These are phyloP conservation scores for Cephus spinipes DNA, from an alignment of 2,888 invertebrate species.

Conservation along the genomic window DNA sequence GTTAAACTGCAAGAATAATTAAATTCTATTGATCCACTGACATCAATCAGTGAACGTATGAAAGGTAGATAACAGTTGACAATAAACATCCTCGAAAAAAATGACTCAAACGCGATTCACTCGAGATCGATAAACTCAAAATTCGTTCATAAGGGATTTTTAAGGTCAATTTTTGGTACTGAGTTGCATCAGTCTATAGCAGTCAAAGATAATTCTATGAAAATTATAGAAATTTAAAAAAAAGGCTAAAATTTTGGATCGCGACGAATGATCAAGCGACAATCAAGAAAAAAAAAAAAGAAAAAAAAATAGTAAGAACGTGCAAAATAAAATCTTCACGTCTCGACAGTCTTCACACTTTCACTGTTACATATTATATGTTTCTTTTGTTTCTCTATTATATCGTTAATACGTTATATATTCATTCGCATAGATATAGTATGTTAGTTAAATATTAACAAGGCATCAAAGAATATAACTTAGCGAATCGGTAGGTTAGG, in stretches of 20 bases:
- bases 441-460: conserved; percentile 41
- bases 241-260: no score
- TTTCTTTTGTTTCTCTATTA: conserved; percentile 28
- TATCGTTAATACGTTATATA: conserved; percentile 37
- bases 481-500: conserved; percentile 39
- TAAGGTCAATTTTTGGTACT: no score
- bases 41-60: conserved; percentile 55
- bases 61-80: conserved; percentile 34
- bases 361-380: conserved; percentile 55
- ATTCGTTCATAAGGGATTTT: no score
- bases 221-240: not conserved
- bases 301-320: not conserved
- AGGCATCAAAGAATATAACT: conserved; percentile 45
- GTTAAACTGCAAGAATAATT: conserved; percentile 25
- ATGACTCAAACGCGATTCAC: not conserved
- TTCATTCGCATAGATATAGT: conserved; percentile 29
- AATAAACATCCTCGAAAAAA: not conserved
- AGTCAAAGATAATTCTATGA: no score
- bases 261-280: no score
- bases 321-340: conserved; percentile 6
- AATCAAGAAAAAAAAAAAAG: not conserved
- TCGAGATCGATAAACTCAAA: no score
- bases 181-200: no score
- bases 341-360: conserved; percentile 48
- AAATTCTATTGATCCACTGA: conserved; percentile 41